Conservation (phyloP, 2,113 vertebrate genomes). For the Barbus barbus region DNA sequence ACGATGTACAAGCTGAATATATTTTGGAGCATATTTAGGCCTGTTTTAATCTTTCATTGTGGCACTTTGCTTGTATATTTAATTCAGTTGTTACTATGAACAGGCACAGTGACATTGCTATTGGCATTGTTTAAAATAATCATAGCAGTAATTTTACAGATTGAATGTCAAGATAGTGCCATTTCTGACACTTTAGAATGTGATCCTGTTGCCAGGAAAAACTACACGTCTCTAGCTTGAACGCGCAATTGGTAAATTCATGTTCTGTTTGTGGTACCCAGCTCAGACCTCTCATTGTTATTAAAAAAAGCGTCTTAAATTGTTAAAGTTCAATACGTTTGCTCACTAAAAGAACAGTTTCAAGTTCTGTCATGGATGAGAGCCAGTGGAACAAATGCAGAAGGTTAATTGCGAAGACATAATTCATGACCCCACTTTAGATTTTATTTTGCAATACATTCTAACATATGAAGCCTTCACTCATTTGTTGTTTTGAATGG, state of each 20-base stretch:
- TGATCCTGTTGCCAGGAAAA: slow-evolving; percentile 27
- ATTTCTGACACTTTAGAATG: slow-evolving; percentile 22
- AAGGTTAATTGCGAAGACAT: not conserved
- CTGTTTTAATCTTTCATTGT: not conserved
- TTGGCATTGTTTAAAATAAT: not conserved
- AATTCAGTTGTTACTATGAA: not conserved
- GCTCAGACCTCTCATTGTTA: not conserved
- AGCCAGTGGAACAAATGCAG: not conserved
- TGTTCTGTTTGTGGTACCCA: not conserved
- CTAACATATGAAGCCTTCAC: not conserved
- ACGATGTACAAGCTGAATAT: not conserved
- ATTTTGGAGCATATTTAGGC: not conserved
- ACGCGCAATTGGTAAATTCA: not conserved
- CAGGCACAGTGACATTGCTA: not conserved
- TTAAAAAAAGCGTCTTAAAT: not conserved
- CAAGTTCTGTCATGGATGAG: not conserved
- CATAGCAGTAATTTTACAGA: not conserved
- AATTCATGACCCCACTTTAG: too few species aligned
- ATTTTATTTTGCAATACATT: too few species aligned
- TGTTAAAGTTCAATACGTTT: not conserved
- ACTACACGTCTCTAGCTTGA: not conserved
- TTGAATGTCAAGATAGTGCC: slow-evolving; percentile 1
- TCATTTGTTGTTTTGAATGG: not conserved
- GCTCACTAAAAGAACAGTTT: not conserved
- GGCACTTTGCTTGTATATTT: not conserved